Evolutionary conservation across 2,113 vertebrate genomes (phyloP), one percentile per base, ranked within the genome.

Genomic region (Rhinopomastus cyanomelas): DNA sequence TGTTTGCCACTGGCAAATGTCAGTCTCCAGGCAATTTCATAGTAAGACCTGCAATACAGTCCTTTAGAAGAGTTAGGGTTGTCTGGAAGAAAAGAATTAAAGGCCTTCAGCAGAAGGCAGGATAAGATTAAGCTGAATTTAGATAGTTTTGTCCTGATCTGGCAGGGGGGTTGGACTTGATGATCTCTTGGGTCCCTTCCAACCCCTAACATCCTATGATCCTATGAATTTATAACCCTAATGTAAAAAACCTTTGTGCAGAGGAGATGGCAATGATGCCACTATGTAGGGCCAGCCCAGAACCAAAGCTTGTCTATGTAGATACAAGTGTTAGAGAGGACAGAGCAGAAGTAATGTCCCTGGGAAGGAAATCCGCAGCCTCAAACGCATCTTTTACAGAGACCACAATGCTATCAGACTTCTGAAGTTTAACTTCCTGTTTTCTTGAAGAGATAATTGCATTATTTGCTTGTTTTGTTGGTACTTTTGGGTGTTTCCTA

Each of bases 221-320:
- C n/a, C n/a, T n/a, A n/a, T n/a, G n/a, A n/a, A n/a, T 96, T 93
- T 94, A 88, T 49, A 67, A 90, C 56, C 12, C 48, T 82, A 80
- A 85, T 56, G 68, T 39, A 87, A 88, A 91, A 91, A 83, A 71
- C 46, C 59, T 89, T 74, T 78, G 60, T 92, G 65, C 17, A n/a
- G 53, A 91, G 80, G 68, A 77, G 65, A 81, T 32, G 37, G 57
- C 85, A 94, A 93, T 78, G 80, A 91, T 57, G 73, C 73, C 72
- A 71, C 92, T 93, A 68, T 7, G n/a, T 36, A 89, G 81, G 67
- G 81, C 39, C 87, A 81, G 57, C 61, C 87, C 60, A 74, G 4
- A 9, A 19, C 2, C 71, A 72, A 56, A 56, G 44, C 46, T 68
- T 89, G 71, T 93, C 93, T 93, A 85, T 68, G 65, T 49, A 80